Conservation (phyloP, 2,113 vertebrate species). For the Cinclus mexicanus region DNA sequence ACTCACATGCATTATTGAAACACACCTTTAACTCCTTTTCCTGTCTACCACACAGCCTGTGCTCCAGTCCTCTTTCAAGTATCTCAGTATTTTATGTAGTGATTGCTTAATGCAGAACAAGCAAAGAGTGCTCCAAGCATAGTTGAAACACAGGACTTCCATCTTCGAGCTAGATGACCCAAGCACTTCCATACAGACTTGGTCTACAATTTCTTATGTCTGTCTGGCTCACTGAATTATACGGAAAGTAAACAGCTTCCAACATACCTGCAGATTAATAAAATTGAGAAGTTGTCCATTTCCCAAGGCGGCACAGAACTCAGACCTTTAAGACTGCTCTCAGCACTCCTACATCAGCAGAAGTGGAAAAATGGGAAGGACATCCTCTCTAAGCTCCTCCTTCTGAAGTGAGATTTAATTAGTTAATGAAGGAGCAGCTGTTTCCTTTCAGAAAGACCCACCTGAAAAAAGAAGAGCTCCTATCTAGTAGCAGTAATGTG, state of each 20-base stretch:
- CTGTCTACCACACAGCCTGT: not conserved
- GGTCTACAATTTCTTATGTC: not conserved
- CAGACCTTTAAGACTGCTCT: not conserved
- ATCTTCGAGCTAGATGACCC: not conserved
- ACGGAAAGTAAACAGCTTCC: not conserved
- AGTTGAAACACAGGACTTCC: not conserved
- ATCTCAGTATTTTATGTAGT: not conserved
- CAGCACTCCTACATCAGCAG: no score
- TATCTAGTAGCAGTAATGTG: rapidly evolving
- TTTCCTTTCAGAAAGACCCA: not conserved
- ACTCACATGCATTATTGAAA: not conserved
- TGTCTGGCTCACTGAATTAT: not conserved
- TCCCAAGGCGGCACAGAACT: rapidly evolving
- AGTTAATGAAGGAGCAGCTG: not conserved
- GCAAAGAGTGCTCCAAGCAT: not conserved
- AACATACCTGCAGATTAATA: not conserved
- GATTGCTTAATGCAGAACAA: not conserved
- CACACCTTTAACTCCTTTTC: not conserved
- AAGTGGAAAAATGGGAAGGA: rapidly evolving
- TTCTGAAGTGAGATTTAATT: not conserved
- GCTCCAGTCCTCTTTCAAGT: not conserved
- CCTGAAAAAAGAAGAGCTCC: not conserved
- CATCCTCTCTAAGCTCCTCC: not conserved
- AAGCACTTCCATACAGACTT: not conserved
- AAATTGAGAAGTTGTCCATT: not conserved